Conservation (phyloP, 2,113 vertebrate genomes). For the Oryzias celebensis region DNA sequence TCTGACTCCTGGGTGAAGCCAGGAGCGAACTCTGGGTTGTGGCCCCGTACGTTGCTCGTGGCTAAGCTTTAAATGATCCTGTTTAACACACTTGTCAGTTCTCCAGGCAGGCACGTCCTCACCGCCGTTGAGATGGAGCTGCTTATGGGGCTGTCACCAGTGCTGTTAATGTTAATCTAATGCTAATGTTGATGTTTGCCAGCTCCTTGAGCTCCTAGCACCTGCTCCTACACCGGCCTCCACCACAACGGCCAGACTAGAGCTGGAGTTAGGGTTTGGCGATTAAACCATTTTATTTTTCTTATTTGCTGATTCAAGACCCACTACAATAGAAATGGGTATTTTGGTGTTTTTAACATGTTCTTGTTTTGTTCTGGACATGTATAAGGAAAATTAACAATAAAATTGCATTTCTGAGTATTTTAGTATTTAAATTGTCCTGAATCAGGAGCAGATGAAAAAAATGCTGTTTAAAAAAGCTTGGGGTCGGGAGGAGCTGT, state of each 20-base stretch:
- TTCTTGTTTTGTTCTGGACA: no score
- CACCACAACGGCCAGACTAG: not conserved
- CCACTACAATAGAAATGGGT: no score
- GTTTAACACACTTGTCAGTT: slow-evolving; percentile 77
- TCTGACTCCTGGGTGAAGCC: slow-evolving; percentile 47
- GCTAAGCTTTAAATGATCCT: slow-evolving; percentile 71
- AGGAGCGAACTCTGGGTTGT: slow-evolving; percentile 51
- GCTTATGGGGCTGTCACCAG: slow-evolving; percentile 64
- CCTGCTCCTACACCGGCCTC: slow-evolving; percentile 23
- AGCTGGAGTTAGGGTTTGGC: no score
- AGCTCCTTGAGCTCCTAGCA: slow-evolving; percentile 35
- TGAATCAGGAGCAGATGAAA: no score
- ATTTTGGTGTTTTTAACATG: no score
- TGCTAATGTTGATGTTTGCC: slow-evolving; percentile 51
- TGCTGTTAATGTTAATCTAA: slow-evolving; percentile 61
- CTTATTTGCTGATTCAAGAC: no score
- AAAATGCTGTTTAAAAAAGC: no score
- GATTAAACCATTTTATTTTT: no score
- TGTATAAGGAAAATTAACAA: no score
- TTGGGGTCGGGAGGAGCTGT: no score
- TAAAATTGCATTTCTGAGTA: no score
- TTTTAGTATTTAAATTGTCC: no score
- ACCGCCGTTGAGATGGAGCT: slow-evolving; percentile 51
- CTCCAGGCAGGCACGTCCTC: slow-evolving; percentile 59
- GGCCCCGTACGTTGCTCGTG: slow-evolving; percentile 54